Evolutionary conservation across 1,140 invertebrate species (phyloP).

Genomic region (Pomacea maculata): DNA sequence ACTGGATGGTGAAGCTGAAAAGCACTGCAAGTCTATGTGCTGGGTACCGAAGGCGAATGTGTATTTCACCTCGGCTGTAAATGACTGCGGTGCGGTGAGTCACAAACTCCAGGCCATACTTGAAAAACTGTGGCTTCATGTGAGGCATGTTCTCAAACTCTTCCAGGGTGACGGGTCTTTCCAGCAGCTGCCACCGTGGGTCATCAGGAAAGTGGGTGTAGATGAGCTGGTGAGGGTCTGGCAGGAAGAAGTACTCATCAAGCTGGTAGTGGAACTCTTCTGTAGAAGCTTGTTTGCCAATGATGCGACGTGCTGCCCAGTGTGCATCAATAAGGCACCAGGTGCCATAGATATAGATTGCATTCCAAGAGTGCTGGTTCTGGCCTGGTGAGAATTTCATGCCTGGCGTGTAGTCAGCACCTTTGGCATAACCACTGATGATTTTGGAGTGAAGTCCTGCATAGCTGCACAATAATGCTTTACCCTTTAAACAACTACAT

Average conservation of each 20-base stretch:
- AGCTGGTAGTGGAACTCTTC: slow-evolving; percentile 64
- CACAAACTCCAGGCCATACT: slow-evolving; percentile 64
- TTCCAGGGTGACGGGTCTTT: slow-evolving; percentile 52
- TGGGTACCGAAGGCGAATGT: slow-evolving; percentile 55
- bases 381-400: slow-evolving; percentile 61
- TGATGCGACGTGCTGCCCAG: slow-evolving; percentile 65
- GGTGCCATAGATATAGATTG: slow-evolving; percentile 63
- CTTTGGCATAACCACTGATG: slow-evolving; percentile 65
- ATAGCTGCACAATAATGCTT: slow-evolving; percentile 50
- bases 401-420: slow-evolving; percentile 65
- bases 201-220: slow-evolving; percentile 66
- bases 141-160: slow-evolving; percentile 66
- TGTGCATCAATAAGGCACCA: slow-evolving; percentile 66
- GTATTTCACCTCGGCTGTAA: slow-evolving; percentile 56
- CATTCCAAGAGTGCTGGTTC: slow-evolving; percentile 66
- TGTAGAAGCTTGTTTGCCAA: slow-evolving; percentile 60
- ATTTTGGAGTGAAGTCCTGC: slow-evolving; percentile 65
- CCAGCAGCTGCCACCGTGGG: slow-evolving; percentile 63
- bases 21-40: slow-evolving; percentile 56
- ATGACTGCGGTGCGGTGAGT: slow-evolving; percentile 63
- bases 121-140: slow-evolving; percentile 66
- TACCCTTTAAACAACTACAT: too few relatives aligned
- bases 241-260: slow-evolving; percentile 65
- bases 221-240: slow-evolving; percentile 64
- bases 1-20: slow-evolving; percentile 63